Evolutionary conservation across 35 echinoderm and acorn worm species (phyloP).

Genomic region (Anneissia japonica): DNA sequence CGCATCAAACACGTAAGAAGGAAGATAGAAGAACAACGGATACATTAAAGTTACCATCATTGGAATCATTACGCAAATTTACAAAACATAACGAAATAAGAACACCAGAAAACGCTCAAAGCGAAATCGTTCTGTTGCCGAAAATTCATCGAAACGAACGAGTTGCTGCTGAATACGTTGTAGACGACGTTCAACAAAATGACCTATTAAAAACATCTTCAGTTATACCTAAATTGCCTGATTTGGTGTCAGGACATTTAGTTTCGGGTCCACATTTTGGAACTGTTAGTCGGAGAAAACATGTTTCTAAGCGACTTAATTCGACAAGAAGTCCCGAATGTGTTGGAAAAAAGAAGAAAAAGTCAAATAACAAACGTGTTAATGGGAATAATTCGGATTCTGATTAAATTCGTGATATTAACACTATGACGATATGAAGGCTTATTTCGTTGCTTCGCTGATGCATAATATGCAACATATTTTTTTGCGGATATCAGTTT

Average conservation of each 20-base stretch:
- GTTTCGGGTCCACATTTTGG: neutral
- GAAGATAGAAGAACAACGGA: neutral
- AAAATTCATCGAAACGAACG: neutral
- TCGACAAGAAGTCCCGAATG: neutral
- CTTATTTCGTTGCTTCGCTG: too few relatives aligned
- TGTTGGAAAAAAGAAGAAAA: neutral
- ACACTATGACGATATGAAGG: too few relatives aligned
- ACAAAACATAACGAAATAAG: neutral
- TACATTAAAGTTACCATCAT: neutral
- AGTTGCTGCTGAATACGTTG: neutral
- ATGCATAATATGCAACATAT: too few relatives aligned
- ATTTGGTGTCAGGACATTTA: neutral
- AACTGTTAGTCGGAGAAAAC: neutral
- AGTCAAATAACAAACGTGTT: neutral
- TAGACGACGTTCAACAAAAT: neutral
- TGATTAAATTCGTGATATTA: too few relatives aligned
- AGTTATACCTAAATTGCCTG: neutral
- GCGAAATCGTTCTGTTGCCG: neutral
- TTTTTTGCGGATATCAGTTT: too few relatives aligned
- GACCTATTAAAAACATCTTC: neutral
- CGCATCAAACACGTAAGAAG: neutral
- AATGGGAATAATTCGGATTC: too few relatives aligned
- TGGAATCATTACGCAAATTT: neutral
- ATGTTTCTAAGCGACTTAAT: neutral
- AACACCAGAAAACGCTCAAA: neutral